Base-by-base conservation (phyloP, 2,888 invertebrate species). In the Agriotes lineatus region DNA sequence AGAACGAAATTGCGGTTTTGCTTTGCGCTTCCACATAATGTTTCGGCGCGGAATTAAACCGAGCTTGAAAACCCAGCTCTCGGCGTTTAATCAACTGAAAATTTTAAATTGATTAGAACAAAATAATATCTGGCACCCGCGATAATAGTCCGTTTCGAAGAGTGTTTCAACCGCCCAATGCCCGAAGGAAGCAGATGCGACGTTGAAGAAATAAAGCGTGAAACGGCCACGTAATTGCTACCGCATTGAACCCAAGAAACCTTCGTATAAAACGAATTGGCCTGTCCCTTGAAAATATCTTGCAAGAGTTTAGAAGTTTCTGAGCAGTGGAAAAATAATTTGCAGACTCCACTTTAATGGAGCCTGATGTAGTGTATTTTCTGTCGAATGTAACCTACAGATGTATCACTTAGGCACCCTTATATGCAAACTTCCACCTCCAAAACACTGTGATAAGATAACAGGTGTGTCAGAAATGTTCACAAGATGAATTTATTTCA, bases 211-310 rank as follows among this genome's bases (percentile, higher is more conserved):
- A 48, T 48, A 48, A 48, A 48, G 48, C 48, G 48, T 48, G 48
- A 48, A 48, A 48, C 48, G 48, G 25, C 48, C 48, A 48, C 48
- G 48, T 48, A 48, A 48, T 48, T 48, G 22, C 22, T 22, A 12
- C n/a, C 22, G 25, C 12, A 22, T 6, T 19, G n/a, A 19, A 48
- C n/a, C 22, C 22, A 12, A 19, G 25, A 22, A 48, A 22, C n/a
- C 12, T 14, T 9, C 25, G n/a, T n/a, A 22, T 48, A 48, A 48
- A 20, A 48, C 25, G 25, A 22, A 48, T 22, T 48, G 48, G 22
- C 22, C 12, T 14, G n/a, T 20, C n/a, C 22, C 5, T 12, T 20
- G 12, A 12, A 12, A 48, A 48, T 22, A 6, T 42, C 42, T 5
- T 18, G 16, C 20, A 12, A 22, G 12, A 48, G 6, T 25, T 12